Conservation (phyloP, 2,888 invertebrate genomes). For the Cheilosia urbana region DNA sequence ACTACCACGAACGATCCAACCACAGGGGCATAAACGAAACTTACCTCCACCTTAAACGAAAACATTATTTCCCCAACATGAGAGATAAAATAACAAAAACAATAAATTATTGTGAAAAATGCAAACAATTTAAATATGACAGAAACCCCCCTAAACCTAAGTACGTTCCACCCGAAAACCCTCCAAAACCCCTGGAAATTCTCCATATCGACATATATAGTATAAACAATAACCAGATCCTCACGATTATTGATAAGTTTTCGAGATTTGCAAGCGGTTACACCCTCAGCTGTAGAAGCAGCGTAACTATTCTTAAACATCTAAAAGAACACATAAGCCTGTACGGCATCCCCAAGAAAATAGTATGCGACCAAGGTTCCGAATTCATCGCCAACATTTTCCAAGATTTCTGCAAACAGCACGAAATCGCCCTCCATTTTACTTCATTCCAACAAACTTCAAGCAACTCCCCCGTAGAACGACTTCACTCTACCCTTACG, state of each 20-base stretch:
- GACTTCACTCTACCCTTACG: conserved; percentile 37
- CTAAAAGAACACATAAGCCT: conserved; percentile 20
- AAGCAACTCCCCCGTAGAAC: conserved; percentile 41
- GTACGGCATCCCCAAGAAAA: conserved; percentile 33
- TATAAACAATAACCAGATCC: conserved; percentile 46
- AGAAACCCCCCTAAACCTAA: conserved; percentile 37
- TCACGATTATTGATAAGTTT: conserved; percentile 63
- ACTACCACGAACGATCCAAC: conserved; percentile 61
- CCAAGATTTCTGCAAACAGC: conserved; percentile 37
- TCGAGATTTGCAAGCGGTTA: conserved; percentile 42
- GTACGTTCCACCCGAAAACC: conserved; percentile 21
- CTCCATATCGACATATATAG: too few relatives aligned
- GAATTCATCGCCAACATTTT: too few relatives aligned
- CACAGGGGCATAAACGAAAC: conserved; percentile 73
- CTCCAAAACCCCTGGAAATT: conserved; percentile 45
- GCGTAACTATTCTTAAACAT: conserved; percentile 18
- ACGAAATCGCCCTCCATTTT: conserved; percentile 23
- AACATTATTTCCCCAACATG: conserved; percentile 39
- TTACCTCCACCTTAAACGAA: conserved; percentile 35
- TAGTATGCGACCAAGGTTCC: conserved; percentile 44
- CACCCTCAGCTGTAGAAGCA: conserved; percentile 28
- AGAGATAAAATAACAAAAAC: conserved; percentile 38
- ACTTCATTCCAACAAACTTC: conserved; percentile 48
- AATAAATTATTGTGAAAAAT: conserved; percentile 29
- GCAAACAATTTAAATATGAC: conserved; percentile 39